phyloP scores from a whole-genome alignment of 2,888 invertebrate species.

The Rapana venosa region DNA sequence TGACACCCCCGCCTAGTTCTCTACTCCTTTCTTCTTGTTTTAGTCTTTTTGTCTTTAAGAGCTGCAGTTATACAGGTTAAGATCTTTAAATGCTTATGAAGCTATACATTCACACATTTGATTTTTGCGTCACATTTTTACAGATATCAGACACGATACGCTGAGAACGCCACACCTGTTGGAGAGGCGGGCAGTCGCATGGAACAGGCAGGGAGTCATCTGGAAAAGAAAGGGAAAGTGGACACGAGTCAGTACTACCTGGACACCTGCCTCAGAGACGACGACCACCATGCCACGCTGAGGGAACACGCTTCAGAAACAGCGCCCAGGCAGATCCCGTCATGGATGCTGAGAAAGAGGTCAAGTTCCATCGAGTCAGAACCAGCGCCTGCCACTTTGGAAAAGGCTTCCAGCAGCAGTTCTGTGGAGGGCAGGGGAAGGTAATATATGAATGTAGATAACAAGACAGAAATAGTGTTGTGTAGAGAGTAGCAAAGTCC shows the following conservation, averaged over 20 bases:
- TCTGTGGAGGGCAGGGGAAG: constrained; percentile 33
- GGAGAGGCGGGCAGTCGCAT: constrained; percentile 48
- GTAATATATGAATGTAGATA: not conserved
- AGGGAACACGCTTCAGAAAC: constrained; percentile 31
- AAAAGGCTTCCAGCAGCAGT: constrained; percentile 39
- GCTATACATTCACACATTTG: too few species aligned
- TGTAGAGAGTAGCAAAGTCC: too few species aligned
- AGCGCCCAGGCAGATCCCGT: constrained; percentile 52
- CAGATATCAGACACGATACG: constrained; percentile 51
- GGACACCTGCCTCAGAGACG: not conserved
- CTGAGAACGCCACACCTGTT: constrained; percentile 47
- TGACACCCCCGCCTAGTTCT: too few species aligned
- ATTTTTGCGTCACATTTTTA: not conserved
- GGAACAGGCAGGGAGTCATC: not conserved
- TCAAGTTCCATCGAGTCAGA: constrained; percentile 25
- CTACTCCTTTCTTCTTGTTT: too few species aligned
- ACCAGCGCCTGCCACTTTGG: constrained; percentile 39
- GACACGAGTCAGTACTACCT: not conserved
- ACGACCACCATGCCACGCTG: not conserved
- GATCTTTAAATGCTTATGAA: too few species aligned
- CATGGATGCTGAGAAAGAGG: constrained; percentile 58
- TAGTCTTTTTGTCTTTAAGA: too few species aligned
- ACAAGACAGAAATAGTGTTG: too few species aligned
- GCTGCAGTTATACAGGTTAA: too few species aligned
- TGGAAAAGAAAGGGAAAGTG: constrained; percentile 22